phyloP scores from a whole-genome alignment of 2,797 vertebrate genomes.

The Gymnothorax reevesii region DNA sequence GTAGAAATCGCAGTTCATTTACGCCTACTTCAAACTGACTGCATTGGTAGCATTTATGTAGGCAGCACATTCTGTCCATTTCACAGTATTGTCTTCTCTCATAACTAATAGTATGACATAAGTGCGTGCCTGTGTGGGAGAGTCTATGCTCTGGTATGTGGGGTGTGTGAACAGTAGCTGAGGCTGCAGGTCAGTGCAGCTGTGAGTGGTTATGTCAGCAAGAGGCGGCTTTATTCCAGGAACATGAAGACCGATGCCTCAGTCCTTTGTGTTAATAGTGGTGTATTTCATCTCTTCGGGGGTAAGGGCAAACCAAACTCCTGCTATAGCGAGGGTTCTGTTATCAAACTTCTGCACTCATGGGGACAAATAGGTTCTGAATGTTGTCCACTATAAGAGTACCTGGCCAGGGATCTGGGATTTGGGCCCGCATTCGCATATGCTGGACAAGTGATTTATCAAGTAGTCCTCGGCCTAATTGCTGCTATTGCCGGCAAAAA shows the following conservation, averaged over 20 bases:
- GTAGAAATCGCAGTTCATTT: not conserved
- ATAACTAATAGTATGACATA: not conserved
- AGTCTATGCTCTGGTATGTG: too few relatives aligned
- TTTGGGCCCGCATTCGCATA: too few relatives aligned
- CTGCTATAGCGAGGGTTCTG: too few relatives aligned
- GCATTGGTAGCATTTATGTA: not conserved
- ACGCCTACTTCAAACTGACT: not conserved
- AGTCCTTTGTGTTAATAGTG: not conserved
- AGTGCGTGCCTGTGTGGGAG: not conserved
- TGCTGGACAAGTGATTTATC: too few relatives aligned
- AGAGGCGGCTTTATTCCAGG: not conserved
- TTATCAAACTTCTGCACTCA: too few relatives aligned
- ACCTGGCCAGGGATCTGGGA: not conserved
- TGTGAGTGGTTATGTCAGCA: not conserved
- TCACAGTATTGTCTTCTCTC: not conserved
- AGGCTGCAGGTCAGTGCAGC: not conserved
- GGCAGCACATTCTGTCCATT: not conserved
- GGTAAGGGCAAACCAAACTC: too few relatives aligned
- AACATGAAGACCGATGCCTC: not conserved
- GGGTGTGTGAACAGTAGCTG: not conserved
- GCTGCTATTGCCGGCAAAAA: too few relatives aligned
- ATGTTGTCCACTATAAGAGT: not conserved
- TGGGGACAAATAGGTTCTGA: too few relatives aligned
- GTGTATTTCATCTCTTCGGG: too few relatives aligned
- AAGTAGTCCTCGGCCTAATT: too few relatives aligned